Evolutionary conservation across 1,140 invertebrate genomes (phyloP).

Genomic region (Papilio dardanus): DNA sequence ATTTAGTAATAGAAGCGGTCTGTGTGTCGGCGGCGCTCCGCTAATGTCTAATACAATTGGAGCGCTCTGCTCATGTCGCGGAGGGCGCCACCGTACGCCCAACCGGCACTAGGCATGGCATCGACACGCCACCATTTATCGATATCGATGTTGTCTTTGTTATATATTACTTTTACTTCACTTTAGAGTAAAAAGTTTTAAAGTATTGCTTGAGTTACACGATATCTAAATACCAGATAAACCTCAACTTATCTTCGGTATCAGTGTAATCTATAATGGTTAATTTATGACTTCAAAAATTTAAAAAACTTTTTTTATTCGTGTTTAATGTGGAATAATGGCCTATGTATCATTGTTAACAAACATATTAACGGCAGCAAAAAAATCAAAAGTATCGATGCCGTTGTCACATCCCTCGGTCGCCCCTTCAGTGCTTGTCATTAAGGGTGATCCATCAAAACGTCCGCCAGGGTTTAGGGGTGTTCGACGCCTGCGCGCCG

Average conservation of each 20-base stretch:
- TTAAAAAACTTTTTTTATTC: background rate
- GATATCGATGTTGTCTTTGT: slow-evolving; percentile 38
- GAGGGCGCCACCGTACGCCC: slow-evolving; percentile 48
- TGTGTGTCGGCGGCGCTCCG: slow-evolving; percentile 45
- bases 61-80: slow-evolving; percentile 64
- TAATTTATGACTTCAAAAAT: background rate
- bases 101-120: slow-evolving; percentile 40
- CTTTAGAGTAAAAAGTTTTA: too few relatives aligned
- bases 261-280: background rate
- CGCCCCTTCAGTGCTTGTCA: slow-evolving; percentile 77
- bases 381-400: slow-evolving; percentile 15
- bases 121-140: slow-evolving; percentile 17
- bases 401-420: slow-evolving; percentile 47
- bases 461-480: slow-evolving; percentile 78
- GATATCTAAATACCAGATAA: background rate
- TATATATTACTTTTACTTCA: background rate
- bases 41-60: slow-evolving; percentile 77
- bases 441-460: slow-evolving; percentile 82
- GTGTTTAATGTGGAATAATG: background rate
- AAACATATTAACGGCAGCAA: slow-evolving; percentile 29
- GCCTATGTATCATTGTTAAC: background rate
- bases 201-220: too few relatives aligned
- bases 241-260: background rate
- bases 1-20: slow-evolving; percentile 49
- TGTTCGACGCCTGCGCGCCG: slow-evolving; percentile 69